A percentile compares a stretch with the other conserved stretches of the same genome.
phyloP scores from a whole-genome alignment of 2,888 invertebrate genomes.

The Leucania comma region DNA sequence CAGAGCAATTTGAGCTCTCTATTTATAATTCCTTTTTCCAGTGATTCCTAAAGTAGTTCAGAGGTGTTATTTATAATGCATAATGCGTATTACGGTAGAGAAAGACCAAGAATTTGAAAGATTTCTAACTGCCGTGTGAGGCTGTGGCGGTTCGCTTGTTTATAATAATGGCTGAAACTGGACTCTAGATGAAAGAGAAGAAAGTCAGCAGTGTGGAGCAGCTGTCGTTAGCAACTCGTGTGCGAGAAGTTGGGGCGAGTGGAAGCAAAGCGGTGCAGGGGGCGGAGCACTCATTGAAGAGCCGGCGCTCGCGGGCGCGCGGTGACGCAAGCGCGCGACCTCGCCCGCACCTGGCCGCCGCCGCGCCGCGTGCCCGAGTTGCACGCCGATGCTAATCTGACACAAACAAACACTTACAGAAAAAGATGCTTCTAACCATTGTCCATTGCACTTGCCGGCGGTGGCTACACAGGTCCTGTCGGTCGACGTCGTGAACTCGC shows the following conservation, averaged over 20 bases:
- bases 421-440: neutral
- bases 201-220: no score
- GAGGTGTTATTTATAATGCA: no score
- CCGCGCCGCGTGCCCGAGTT: neutral
- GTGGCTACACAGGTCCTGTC: neutral
- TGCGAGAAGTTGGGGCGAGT: neutral
- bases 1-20: no score
- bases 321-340: constrained; percentile 49
- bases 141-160: no score
- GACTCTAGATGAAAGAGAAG: neutral
- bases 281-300: neutral
- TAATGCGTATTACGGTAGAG: no score
- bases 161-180: neutral
- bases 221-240: neutral
- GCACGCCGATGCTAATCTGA: constrained; percentile 12
- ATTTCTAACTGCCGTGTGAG: no score
- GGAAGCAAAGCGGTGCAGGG: neutral
- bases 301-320: neutral
- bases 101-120: no score
- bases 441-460: no score
- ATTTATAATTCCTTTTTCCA: no score
- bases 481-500: neutral
- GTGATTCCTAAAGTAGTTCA: no score
- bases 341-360: constrained; percentile 51
- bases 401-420: neutral